A percentile compares a stretch with the other conserved stretches of the same genome.
These are phyloP conservation scores for Steinernema khuongi DNA, from an alignment of 1,140 invertebrate species.

Conservation along the genomic window DNA sequence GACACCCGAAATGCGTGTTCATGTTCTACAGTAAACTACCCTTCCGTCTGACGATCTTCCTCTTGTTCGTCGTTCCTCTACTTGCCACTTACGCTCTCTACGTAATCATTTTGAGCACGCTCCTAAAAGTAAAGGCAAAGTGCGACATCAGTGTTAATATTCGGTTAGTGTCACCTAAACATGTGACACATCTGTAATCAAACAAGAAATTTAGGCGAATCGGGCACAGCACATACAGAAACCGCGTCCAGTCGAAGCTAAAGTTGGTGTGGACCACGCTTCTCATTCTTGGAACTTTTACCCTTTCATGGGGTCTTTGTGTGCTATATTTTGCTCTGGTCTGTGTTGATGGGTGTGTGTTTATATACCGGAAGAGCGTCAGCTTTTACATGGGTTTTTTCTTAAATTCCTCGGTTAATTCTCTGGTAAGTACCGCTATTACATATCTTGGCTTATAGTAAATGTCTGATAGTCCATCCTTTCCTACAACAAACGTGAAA, in stretches of 20 bases:
- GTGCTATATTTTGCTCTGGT: constrained; percentile 50
- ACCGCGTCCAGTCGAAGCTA: constrained; percentile 43
- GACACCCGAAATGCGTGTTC: constrained; percentile 34
- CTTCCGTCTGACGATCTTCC: constrained; percentile 49
- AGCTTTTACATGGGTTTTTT: constrained; percentile 43
- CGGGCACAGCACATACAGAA: constrained; percentile 21
- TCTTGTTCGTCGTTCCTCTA: constrained; percentile 44
- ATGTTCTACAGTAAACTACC: constrained; percentile 47
- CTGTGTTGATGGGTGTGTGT: constrained; percentile 44
- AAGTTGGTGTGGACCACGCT: constrained; percentile 52
- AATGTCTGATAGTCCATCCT: background rate
- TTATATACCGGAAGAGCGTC: constrained; percentile 41
- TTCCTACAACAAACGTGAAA: background rate
- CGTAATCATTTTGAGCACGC: constrained; percentile 37
- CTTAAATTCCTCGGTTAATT: constrained; percentile 41
- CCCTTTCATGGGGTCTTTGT: constrained; percentile 48
- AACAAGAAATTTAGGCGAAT: constrained; percentile 15
- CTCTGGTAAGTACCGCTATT: constrained; percentile 32
- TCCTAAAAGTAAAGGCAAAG: constrained; percentile 48
- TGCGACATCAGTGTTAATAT: constrained; percentile 30
- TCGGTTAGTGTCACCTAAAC: background rate
- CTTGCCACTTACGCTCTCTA: constrained; percentile 44
- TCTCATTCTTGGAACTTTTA: constrained; percentile 46
- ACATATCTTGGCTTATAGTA: constrained; percentile 10
- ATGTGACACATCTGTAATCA: background rate